Evolutionary conservation across 2,797 vertebrate species (phyloP), one percentile per base, ranked within the genome.

Genomic region (Brotula barbata): DNA sequence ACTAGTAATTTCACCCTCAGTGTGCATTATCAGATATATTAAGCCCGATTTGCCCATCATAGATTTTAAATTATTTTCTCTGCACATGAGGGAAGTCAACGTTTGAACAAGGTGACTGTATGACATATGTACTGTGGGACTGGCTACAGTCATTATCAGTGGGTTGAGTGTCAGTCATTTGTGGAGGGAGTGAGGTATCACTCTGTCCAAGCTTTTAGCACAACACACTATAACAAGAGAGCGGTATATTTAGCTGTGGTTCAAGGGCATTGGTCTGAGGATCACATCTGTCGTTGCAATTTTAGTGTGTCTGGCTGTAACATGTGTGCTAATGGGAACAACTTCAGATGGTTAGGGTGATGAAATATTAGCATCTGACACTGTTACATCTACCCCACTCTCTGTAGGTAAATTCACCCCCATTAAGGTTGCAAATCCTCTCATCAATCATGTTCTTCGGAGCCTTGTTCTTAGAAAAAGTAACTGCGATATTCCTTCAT

Each of bases 21-120:
- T 59, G 21, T 70, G 49, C 2, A 31, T 43, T 15, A 7, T 69
- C 52, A 28, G 53, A 48, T 15, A 43, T 7, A 36, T 50, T 58
- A 2, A 75, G 52, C 1, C 25, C 22, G 0, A 59, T 72, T 16
- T 75, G 61, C 11, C 64, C 57, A 13, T 46, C 41, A 2, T 68
- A 41, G 6, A 1, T 64, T 19, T 70, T 62, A 19, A 70, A 58
- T 12, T 62, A 45, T 25, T 49, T 57, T 9, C 56, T 48, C 20
- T 75, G 62, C 1, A 66, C n/a, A 2, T 62, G 17, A 2, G 42
- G n/a, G 12, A 65, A 52, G 22, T 23, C 33, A 51, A 28, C 25
- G 7, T 53, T 41, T 49, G n/a, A 31, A 31, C 15, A n/a, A 31
- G 23, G 46, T 3, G 46, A 49, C 46, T 31, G 46, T 15, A 16